These are phyloP conservation scores for Xylota segnis DNA, from an alignment of 2,888 invertebrate genomes.

Conservation along the genomic window DNA sequence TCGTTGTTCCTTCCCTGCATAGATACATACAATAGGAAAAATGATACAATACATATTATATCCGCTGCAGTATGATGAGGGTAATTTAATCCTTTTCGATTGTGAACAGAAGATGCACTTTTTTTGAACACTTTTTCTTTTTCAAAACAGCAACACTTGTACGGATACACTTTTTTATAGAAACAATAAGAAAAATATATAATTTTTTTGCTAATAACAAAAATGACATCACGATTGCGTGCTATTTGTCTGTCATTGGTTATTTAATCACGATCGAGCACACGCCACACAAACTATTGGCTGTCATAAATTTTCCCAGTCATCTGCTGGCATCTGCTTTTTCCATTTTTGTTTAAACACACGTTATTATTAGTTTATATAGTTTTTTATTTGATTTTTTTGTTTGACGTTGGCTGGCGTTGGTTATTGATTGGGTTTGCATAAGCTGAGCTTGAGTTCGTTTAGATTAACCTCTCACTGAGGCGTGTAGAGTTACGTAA, in stretches of 20 bases:
- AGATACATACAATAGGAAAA: conserved; percentile 54
- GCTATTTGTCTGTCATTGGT: conserved; percentile 25
- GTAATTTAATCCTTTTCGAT: conserved; percentile 74
- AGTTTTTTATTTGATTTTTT: not conserved
- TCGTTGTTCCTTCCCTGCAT: not conserved
- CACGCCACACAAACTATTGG: conserved; percentile 54
- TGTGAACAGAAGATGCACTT: conserved; percentile 66
- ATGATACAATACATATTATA: conserved; percentile 54
- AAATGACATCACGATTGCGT: conserved; percentile 71
- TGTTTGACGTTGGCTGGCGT: not conserved
- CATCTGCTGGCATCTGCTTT: conserved; percentile 39
- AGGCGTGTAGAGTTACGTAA: not conserved
- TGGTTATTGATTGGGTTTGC: conserved; percentile 19
- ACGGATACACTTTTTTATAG: conserved; percentile 10
- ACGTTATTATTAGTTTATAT: conserved; percentile 22
- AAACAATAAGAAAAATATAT: not conserved
- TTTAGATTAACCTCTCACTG: not conserved
- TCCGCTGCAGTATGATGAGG: conserved; percentile 42
- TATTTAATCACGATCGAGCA: conserved; percentile 64
- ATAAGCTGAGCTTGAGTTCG: conserved; percentile 1
- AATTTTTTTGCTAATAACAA: conserved; percentile 27
- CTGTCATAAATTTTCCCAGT: conserved; percentile 29
- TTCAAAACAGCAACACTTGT: conserved; percentile 61
- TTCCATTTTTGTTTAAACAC: conserved; percentile 27
- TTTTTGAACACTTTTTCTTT: conserved; percentile 23